Conservation (phyloP, 2,888 invertebrate species). For the Heliconius sara region DNA sequence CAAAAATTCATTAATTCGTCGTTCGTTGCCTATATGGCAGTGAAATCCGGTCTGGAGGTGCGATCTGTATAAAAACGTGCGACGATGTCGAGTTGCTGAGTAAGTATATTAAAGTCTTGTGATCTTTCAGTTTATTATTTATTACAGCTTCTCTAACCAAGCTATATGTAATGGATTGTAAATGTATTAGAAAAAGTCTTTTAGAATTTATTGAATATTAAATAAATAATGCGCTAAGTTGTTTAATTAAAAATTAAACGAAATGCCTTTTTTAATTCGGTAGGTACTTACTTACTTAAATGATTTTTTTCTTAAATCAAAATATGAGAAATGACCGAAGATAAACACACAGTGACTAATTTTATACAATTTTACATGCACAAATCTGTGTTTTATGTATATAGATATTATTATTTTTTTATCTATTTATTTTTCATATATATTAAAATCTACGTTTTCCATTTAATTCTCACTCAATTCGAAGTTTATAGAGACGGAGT, state of each 20-base stretch:
- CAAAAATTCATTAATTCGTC: slow-evolving; percentile 40
- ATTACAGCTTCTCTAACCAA: background rate
- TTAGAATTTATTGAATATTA: background rate
- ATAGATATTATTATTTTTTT: no score
- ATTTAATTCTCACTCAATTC: background rate
- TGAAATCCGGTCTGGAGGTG: slow-evolving; percentile 40
- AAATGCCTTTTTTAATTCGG: no score
- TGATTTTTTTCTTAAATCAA: no score
- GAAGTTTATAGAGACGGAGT: background rate
- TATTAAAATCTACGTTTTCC: background rate
- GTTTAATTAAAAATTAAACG: no score
- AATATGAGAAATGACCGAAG: no score
- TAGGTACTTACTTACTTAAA: no score
- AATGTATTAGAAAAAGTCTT: background rate
- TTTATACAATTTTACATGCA: no score
- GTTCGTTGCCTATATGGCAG: slow-evolving; percentile 37
- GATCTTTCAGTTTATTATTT: slow-evolving; percentile 20
- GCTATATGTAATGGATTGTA: background rate
- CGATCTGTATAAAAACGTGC: slow-evolving; percentile 50
- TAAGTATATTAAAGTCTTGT: slow-evolving; percentile 10
- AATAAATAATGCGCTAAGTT: background rate
- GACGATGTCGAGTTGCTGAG: slow-evolving; percentile 19
- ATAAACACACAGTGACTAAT: no score
- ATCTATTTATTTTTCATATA: no score
- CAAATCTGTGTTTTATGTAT: no score